Conservation (phyloP, 2,797 vertebrate species). For the Telmatherina bonti region DNA sequence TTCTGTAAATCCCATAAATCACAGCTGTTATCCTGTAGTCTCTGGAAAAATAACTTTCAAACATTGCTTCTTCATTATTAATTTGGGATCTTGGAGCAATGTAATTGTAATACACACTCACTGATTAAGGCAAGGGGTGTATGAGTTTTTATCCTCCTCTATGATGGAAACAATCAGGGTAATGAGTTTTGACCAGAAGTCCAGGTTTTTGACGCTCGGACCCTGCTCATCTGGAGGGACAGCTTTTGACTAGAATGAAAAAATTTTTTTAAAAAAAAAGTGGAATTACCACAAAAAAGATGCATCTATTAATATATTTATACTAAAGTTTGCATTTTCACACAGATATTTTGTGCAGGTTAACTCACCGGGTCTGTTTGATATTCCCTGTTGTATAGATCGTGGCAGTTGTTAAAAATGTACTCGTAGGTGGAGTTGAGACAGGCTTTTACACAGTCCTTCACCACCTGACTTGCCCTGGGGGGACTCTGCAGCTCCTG, state of each 20-base stretch:
- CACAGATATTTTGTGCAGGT: background rate
- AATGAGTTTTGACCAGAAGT: conserved; percentile 99
- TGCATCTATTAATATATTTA: background rate
- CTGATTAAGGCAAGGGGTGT: conserved; percentile 94
- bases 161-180: conserved; percentile 98
- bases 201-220: conserved; percentile 93
- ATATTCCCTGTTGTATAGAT: conserved; percentile 94
- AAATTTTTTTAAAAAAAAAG: no score
- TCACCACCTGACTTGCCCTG: conserved; percentile 95
- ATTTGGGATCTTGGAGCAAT: conserved; percentile 1
- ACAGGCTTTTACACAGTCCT: conserved; percentile 97
- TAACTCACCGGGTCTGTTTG: conserved; percentile 90
- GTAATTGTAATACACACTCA: conserved; percentile 52
- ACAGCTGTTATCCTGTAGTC: background rate
- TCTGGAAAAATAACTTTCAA: background rate
- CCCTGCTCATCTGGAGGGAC: conserved; percentile 96
- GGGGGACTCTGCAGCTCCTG: conserved; percentile 97
- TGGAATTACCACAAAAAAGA: background rate
- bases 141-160: conserved; percentile 99
- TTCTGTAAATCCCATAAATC: background rate
- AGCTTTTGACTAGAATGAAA: conserved; percentile 87
- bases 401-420: conserved; percentile 98
- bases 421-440: conserved; percentile 98
- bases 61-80: background rate
- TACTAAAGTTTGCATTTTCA: background rate